Percentiles rank a stretch among this genome's conserved stretches.
phyloP scores from a whole-genome alignment of 2,113 vertebrate genomes.

The Oryzias celebensis region DNA sequence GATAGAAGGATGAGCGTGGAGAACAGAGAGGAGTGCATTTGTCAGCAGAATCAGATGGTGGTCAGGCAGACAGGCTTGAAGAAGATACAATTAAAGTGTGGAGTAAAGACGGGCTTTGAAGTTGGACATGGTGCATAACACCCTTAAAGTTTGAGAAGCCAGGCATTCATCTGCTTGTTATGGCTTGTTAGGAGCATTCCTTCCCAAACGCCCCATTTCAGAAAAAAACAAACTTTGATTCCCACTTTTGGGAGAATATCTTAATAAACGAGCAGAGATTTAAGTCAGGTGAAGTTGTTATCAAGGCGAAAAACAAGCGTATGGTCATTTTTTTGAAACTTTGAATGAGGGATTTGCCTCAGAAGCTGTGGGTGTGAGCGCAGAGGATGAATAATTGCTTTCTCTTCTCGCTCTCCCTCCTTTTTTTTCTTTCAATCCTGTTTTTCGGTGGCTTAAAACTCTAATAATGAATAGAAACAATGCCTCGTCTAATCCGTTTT shows the following conservation, averaged over 20 bases:
- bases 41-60: constrained; percentile 84
- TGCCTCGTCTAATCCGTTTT: constrained; percentile 64
- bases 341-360: constrained; percentile 24
- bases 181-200: constrained; percentile 74
- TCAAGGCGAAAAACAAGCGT: neutral
- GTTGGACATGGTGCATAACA: constrained; percentile 78
- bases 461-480: constrained; percentile 76
- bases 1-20: constrained; percentile 63
- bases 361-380: constrained; percentile 39
- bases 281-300: constrained; percentile 37
- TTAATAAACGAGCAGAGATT: constrained; percentile 47
- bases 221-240: constrained; percentile 77
- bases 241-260: constrained; percentile 58
- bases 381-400: constrained; percentile 70
- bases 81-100: constrained; percentile 87
- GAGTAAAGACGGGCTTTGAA: constrained; percentile 87
- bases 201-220: constrained; percentile 72
- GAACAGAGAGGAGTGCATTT: constrained; percentile 70
- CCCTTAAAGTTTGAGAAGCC: constrained; percentile 71
- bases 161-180: constrained; percentile 76
- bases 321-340: constrained; percentile 47
- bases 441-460: constrained; percentile 79
- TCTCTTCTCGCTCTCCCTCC: constrained; percentile 48
- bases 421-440: constrained; percentile 66
- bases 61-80: constrained; percentile 79